Evolutionary conservation across 2,888 invertebrate species (phyloP), one percentile per base, ranked within the genome.

Genomic region (Sericinus montela): DNA sequence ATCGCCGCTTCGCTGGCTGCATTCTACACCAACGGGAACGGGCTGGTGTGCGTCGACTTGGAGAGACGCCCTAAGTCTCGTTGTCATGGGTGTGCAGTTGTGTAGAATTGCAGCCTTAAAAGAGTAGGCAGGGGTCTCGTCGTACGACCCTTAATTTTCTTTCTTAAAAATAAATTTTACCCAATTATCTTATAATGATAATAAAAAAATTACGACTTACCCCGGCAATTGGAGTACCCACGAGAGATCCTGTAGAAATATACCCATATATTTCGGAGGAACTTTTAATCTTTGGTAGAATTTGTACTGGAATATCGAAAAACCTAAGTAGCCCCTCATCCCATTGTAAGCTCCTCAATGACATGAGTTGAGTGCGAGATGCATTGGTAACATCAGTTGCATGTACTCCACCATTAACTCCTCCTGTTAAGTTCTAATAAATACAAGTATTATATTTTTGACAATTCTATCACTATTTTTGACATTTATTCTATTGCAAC

Each of bases 341-440:
- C 98, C 98, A 98, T 63, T 95, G 90, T 25, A 97, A 84, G n/a
- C 93, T 94, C 58, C 93, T 92, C 44, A 98, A 90, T 72, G 98
- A 97, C 97, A 99, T 97, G 0, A 99, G 90, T 91, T 98, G 95
- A 5, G 98, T 99, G 56, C 98, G 91, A 25, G 97, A 97, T 9
- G 99, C 99, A 81, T 99, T 99, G 28, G 98, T 97, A 0, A 98
- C 97, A 80, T 99, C 99, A 0, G 99, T 99, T 0, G 95, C 85
- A 74, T 98, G 97, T 5, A 94, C 80, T 37, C 89, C 89, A 40
- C 88, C 89, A 38, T 79, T 75, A 37, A 66, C 69, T 7, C 91
- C 91, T 4, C 92, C 92, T n/a, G 91, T 91, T 25, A 92, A 75
- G 58, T 92, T 92, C 92, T 91, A 23, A 13, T 23, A 13, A 39